Conservation (phyloP, 2,888 invertebrate species). For the Suillia variegata region DNA sequence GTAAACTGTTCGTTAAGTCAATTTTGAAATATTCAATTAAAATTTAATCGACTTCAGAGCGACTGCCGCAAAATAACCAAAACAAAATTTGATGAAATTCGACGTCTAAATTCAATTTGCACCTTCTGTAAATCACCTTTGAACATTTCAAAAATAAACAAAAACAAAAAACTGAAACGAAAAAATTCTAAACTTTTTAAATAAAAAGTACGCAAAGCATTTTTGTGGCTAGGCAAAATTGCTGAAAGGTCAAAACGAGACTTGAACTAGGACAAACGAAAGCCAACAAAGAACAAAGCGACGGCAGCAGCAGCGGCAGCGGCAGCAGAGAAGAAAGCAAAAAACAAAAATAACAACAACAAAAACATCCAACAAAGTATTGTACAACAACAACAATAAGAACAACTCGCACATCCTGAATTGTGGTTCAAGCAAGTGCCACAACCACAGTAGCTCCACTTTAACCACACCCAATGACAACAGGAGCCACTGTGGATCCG, state of each 20-base stretch:
- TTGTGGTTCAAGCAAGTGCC: not conserved
- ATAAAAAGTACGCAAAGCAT: slow-evolving; percentile 11
- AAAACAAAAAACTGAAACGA: not conserved
- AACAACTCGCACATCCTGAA: no score
- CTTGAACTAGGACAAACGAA: not conserved
- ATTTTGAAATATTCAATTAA: no score
- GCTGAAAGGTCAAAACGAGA: not conserved
- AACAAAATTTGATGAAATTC: no score
- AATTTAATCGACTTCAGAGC: no score
- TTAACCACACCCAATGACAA: not conserved
- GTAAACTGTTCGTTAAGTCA: no score
- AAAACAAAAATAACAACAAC: not conserved
- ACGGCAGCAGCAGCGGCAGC: not conserved
- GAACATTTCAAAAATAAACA: no score
- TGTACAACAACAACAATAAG: not conserved
- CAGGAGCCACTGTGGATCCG: no score
- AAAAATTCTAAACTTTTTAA: not conserved
- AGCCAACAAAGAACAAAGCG: not conserved
- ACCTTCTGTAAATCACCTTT: no score
- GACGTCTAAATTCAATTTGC: no score
- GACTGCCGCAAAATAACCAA: no score
- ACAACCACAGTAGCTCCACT: not conserved
- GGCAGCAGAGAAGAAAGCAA: not conserved
- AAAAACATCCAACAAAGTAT: not conserved
- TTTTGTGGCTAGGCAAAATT: slow-evolving; percentile 9